A percentile compares a stretch with the other conserved stretches of the same genome.
Evolutionary conservation across 2,113 vertebrate genomes (phyloP).

Genomic region (Oostethus manadensis): DNA sequence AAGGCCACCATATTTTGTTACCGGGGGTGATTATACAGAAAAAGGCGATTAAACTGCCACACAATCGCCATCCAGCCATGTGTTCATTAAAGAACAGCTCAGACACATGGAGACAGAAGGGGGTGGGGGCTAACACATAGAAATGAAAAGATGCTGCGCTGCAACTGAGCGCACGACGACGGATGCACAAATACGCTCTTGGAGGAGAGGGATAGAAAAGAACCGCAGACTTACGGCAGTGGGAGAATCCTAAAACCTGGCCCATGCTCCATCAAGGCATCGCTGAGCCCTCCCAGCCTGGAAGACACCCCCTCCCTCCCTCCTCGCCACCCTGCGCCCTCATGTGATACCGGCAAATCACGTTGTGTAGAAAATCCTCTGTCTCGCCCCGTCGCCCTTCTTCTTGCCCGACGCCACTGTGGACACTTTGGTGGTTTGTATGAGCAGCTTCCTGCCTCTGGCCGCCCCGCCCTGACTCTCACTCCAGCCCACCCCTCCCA

Average conservation of each 20-base stretch:
- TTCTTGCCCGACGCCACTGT: constrained; percentile 29
- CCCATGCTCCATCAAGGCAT: constrained; percentile 81
- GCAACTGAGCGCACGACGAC: constrained; percentile 4
- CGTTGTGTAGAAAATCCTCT: constrained; percentile 33
- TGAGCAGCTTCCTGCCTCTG: constrained; percentile 42
- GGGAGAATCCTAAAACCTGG: constrained; percentile 81
- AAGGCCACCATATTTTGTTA: constrained; percentile 3
- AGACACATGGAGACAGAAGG: constrained; percentile 10
- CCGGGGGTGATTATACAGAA: too few relatives aligned
- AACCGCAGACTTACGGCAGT: constrained; percentile 75
- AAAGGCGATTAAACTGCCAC: too few relatives aligned
- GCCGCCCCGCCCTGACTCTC: constrained; percentile 55
- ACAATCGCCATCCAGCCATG: constrained; percentile 26
- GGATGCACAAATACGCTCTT: constrained; percentile 10
- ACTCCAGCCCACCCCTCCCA: constrained; percentile 31
- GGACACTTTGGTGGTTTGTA: constrained; percentile 21
- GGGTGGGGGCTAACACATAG: constrained; percentile 35
- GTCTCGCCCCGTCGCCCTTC: constrained; percentile 25
- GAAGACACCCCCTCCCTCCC: constrained; percentile 58
- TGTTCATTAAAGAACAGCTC: constrained; percentile 37
- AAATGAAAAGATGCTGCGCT: constrained; percentile 39
- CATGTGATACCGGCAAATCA: constrained; percentile 26
- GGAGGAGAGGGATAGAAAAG: constrained; percentile 15
- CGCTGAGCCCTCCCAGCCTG: constrained; percentile 68
- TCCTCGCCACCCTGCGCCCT: constrained; percentile 16